These are phyloP conservation scores for Squalus acanthias DNA, from an alignment of 2,797 vertebrate genomes.

Conservation along the genomic window DNA sequence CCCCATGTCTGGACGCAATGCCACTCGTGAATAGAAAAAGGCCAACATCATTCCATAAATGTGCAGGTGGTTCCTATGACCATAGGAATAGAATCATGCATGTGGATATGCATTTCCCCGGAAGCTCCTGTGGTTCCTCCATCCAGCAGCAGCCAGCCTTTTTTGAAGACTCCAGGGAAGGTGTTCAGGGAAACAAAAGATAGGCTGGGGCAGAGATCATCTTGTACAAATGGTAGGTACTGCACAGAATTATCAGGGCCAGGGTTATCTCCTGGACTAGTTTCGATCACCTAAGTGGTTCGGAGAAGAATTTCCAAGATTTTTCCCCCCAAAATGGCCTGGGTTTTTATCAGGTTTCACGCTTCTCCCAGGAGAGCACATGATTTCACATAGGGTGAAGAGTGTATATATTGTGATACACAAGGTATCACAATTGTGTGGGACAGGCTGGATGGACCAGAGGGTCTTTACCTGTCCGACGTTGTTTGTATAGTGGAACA, in stretches of 20 bases:
- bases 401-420: not conserved
- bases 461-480: not conserved
- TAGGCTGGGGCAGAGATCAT: not conserved
- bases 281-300: not conserved
- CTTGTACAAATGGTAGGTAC: not conserved
- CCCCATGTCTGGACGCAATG: not conserved
- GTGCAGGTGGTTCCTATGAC: too few relatives aligned
- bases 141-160: not conserved
- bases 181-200: not conserved
- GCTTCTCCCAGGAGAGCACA: not conserved
- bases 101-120: not conserved
- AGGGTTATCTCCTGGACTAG: not conserved
- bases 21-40: not conserved
- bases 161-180: not conserved
- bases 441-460: not conserved
- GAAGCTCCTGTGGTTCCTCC: not conserved
- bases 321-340: not conserved
- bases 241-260: not conserved
- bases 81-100: not conserved
- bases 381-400: not conserved
- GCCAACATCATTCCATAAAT: not conserved
- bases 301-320: not conserved
- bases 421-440: not conserved
- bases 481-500: not conserved
- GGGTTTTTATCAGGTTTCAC: not conserved